Base-by-base conservation (phyloP, 2,797 vertebrate species). In the Xyrichtys novacula region DNA sequence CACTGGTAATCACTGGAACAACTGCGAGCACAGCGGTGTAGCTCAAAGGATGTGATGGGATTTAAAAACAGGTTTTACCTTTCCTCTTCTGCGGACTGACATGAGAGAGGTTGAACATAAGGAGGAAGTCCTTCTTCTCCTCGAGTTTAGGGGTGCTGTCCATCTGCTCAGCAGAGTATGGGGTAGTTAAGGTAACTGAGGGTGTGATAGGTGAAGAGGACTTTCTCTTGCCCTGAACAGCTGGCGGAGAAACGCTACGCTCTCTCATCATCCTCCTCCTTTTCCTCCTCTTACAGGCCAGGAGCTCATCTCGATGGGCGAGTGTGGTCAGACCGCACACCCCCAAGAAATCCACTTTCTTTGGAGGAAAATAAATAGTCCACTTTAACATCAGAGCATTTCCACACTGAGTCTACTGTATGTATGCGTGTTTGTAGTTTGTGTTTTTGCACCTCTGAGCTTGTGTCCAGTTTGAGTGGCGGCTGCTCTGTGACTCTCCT, bases 61-160 rank as follows among this genome's bases (percentile, higher is more conserved):
- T 53, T 39, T 32, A 50, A 50, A 15, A 73, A 53, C 61, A 69
- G 63, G 60, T 52, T 38, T 39, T 91, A 98, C 96, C 96, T 96
- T 90, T 95, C 80, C 95, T 94, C 89, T 95, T 94, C 82, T 96
- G 95, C 0, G 94, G 91, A 15, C 94, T 96, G 87, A 98, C 93
- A 78, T 98, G 96, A 0, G 94, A 93, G 62, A 98, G 94, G 87
- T 94, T 93, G 89, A 98, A 96, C 89, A 94, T 93, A 52, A 93
- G 95, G 82, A 98, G 94, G 90, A 98, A 98, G 80, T 93, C 93
- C 40, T 95, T 97, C 86, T 98, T 98, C 88, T 96, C 95, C 74
- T 95, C 94, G 7, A 97, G 93, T 83, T 96, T 90, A 48, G 96
- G 95, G 70, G 92, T 92, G 83, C 89, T 92, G 93, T 97, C 96